These are phyloP conservation scores for Axis porcinus DNA, from an alignment of 2,113 vertebrate genomes.

Conservation along the genomic window DNA sequence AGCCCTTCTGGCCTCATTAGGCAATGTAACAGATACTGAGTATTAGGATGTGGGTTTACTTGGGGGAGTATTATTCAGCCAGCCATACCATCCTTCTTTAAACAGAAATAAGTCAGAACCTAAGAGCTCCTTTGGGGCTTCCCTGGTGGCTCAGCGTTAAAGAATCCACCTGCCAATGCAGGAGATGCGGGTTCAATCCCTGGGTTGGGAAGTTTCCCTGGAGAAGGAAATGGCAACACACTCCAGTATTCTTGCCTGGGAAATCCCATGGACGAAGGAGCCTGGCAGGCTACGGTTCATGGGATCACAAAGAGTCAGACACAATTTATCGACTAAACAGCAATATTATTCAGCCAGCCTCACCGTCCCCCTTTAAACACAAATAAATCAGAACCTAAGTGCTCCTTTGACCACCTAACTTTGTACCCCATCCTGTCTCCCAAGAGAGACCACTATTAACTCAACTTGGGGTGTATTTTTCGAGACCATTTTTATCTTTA, in stretches of 20 bases:
- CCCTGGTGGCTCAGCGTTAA: background rate
- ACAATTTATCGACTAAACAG: background rate
- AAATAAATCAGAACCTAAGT: background rate
- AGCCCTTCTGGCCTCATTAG: no score
- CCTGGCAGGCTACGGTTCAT: background rate
- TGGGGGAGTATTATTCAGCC: background rate
- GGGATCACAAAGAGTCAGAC: background rate
- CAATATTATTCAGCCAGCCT: background rate
- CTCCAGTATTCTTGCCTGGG: background rate
- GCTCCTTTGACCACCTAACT: background rate
- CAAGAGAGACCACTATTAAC: background rate
- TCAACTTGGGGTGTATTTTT: background rate
- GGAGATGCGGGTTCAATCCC: background rate
- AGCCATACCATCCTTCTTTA: background rate
- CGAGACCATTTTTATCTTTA: background rate
- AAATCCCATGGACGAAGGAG: background rate
- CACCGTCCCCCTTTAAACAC: background rate
- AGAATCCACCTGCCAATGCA: background rate
- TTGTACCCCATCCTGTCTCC: background rate
- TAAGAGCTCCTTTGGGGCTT: background rate
- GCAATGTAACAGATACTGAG: background rate
- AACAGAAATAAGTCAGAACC: background rate
- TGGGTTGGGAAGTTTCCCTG: background rate
- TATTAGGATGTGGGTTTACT: background rate
- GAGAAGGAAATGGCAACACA: background rate